These are phyloP conservation scores for Cyclargus thomasi DNA, from an alignment of 1,140 invertebrate genomes.

Conservation along the genomic window DNA sequence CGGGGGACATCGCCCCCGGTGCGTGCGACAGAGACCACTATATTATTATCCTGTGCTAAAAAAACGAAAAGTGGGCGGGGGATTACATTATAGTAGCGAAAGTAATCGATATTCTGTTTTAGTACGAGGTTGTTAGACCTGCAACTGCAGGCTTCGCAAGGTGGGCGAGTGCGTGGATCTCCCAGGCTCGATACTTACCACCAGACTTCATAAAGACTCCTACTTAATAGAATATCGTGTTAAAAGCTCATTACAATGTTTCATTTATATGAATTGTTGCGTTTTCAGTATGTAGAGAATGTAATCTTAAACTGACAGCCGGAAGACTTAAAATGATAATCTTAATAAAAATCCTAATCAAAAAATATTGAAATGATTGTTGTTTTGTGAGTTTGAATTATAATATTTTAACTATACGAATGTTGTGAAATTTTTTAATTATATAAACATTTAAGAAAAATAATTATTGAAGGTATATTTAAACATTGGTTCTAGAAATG, in stretches of 20 bases:
- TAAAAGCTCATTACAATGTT: background rate
- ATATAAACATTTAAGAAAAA: too few relatives aligned
- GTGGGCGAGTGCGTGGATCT: slow-evolving; percentile 29
- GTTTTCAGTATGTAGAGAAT: background rate
- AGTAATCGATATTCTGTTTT: slow-evolving; percentile 78
- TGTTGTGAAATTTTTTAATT: too few relatives aligned
- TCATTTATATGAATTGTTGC: background rate
- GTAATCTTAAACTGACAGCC: too few relatives aligned
- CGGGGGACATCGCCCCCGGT: slow-evolving; percentile 38
- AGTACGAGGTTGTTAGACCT: slow-evolving; percentile 68
- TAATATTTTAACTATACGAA: too few relatives aligned
- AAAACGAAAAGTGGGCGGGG: slow-evolving; percentile 76
- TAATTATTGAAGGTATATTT: too few relatives aligned
- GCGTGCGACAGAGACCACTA: slow-evolving; percentile 68
- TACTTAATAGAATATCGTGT: background rate
- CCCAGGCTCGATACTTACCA: background rate
- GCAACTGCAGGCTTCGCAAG: slow-evolving; percentile 62
- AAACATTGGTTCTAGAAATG: too few relatives aligned
- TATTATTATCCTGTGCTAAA: slow-evolving; percentile 75
- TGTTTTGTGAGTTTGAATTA: too few relatives aligned
- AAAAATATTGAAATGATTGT: too few relatives aligned
- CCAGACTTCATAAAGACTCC: background rate
- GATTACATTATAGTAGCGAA: slow-evolving; percentile 76
- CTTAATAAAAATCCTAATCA: too few relatives aligned
- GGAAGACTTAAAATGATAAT: too few relatives aligned